Evolutionary conservation across 2,797 vertebrate species (phyloP).

Genomic region (Pygocentrus nattereri): DNA sequence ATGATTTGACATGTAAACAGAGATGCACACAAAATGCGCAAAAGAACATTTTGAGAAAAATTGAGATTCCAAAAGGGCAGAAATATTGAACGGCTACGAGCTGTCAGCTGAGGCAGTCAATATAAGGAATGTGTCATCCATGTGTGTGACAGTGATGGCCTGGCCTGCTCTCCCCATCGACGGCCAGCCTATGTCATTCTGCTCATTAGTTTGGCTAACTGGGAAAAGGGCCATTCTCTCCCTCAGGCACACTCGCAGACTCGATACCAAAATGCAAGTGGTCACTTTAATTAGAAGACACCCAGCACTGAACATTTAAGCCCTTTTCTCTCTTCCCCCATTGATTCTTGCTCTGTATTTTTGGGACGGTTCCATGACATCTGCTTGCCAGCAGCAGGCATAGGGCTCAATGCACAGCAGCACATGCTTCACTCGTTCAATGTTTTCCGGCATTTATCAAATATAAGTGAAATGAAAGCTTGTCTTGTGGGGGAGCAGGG

Average conservation of each 20-base stretch:
- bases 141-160: conserved; percentile 71
- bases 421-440: conserved; percentile 28
- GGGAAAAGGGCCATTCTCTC: conserved; percentile 55
- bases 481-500: conserved; percentile 30
- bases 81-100: conserved; percentile 16
- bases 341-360: conserved; percentile 53
- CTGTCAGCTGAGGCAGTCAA: conserved; percentile 66
- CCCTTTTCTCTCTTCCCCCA: conserved; percentile 45
- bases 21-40: too few species aligned
- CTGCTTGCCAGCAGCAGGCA: neutral
- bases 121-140: conserved; percentile 74
- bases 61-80: neutral
- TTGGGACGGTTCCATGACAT: conserved; percentile 32
- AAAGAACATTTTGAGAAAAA: conserved; percentile 5
- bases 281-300: conserved; percentile 59
- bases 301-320: conserved; percentile 48
- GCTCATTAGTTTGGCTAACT: conserved; percentile 78
- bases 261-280: conserved; percentile 59
- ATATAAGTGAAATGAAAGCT: conserved; percentile 57
- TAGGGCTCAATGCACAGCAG: conserved; percentile 30
- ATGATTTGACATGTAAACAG: neutral
- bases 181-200: conserved; percentile 72
- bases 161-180: conserved; percentile 75
- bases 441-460: conserved; percentile 58
- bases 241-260: conserved; percentile 54